Evolutionary conservation across 2,888 invertebrate species (phyloP), one percentile per base, ranked within the genome.

Genomic region (Deilephila porcellus): DNA sequence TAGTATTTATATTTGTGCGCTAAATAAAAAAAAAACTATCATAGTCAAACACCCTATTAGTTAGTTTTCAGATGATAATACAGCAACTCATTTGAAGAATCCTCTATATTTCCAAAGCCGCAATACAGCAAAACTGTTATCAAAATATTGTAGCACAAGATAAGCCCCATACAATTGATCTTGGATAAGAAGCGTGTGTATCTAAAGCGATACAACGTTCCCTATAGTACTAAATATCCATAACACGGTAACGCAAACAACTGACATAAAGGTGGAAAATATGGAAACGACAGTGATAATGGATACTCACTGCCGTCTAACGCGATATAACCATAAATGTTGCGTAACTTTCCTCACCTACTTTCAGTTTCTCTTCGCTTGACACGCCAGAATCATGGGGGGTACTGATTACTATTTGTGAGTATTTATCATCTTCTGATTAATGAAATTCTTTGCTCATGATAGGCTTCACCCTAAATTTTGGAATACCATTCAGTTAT

Each of bases 351-450:
- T 32, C 29, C 53, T 45, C 20, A 32, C 20, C 20, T 25, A 63
- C 32, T 34, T 52, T 53, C 53, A 72, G 53, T 72, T 53, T 19
- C 8, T 71, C 45, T 32, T 14, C 34, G 45, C 14, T 52, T 53
- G 17, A 34, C n/a, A 53, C 25, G n/a, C 32, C 20, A 20, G 20
- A 63, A 53, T 53, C 72, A 63, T 72, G 72, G 56, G 17, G 11
- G n/a, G 20, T 19, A 19, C 19, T 5, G 73, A 74, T 52, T 74
- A 78, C 62, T 75, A 71, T 74, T 71, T 78, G 78, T 78, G 71
- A 78, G 77, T 76, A 67, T 20, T 45, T 3, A 45, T 45, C 11
- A 45, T 3, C 11, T 45, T 45, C 45, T 14, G 11, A 14, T 14
- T 2, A 2, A 45, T 45, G 1, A 3, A 14, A 14, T 45, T 45